Evolutionary conservation across 2,113 vertebrate species (phyloP).

Genomic region (Bubo blakistoni): DNA sequence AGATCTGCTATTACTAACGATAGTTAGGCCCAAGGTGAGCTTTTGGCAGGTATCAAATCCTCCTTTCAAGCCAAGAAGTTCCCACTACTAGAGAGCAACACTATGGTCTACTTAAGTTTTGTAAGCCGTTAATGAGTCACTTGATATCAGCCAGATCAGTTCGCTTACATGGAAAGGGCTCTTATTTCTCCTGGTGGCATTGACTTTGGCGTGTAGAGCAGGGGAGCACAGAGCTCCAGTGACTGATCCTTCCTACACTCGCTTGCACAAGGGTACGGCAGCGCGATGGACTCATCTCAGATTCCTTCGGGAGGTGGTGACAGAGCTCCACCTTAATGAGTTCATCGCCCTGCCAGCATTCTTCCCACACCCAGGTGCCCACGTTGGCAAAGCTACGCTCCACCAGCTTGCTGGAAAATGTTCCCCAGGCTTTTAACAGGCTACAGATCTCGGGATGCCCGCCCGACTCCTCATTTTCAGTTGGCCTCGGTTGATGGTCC

Average conservation of each 20-base stretch:
- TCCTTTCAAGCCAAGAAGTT: conserved; percentile 41
- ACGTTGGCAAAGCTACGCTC: not conserved
- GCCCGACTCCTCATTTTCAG: not conserved
- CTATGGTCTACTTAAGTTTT: conserved; percentile 60
- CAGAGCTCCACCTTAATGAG: conserved; percentile 68
- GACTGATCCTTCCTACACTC: conserved; percentile 52
- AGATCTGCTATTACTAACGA: not conserved
- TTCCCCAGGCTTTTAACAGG: not conserved
- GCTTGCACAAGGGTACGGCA: conserved; percentile 25
- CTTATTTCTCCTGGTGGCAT: conserved; percentile 27
- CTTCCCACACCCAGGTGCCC: conserved; percentile 59
- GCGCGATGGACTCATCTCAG: conserved; percentile 17
- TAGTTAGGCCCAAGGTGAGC: not conserved
- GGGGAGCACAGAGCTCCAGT: not conserved
- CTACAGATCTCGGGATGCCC: not conserved
- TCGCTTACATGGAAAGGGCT: conserved; percentile 61
- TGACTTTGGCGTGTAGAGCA: not conserved
- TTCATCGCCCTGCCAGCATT: conserved; percentile 54
- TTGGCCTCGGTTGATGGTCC: not conserved
- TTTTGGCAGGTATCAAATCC: conserved; percentile 43
- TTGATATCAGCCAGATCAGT: conserved; percentile 39
- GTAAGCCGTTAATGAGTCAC: conserved; percentile 58
- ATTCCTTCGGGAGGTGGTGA: conserved; percentile 67
- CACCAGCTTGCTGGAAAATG: not conserved
- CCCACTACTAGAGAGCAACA: conserved; percentile 29